Conservation (phyloP, 1,140 invertebrate genomes). For the Drosophila orena region DNA sequence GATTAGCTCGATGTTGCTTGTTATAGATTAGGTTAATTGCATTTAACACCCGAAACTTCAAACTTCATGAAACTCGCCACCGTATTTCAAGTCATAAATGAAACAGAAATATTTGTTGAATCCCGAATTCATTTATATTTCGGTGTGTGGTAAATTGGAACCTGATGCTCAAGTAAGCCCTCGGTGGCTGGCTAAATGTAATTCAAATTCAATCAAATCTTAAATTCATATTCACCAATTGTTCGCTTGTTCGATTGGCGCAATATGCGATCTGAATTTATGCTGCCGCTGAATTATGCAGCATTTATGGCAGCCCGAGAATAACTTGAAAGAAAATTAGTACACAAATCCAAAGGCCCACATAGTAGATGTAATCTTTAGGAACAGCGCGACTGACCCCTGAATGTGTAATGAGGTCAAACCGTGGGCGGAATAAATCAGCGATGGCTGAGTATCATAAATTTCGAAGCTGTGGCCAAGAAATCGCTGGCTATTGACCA, state of each 20-base stretch:
- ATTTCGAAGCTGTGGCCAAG: conserved; percentile 41
- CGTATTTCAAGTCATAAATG: neutral
- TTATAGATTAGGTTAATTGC: no score
- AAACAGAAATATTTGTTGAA: neutral
- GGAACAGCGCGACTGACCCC: conserved; percentile 28
- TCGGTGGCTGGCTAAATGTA: conserved; percentile 5
- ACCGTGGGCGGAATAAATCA: conserved; percentile 59
- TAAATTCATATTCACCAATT: conserved; percentile 50
- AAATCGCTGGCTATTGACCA: conserved; percentile 14
- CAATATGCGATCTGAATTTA: conserved; percentile 41
- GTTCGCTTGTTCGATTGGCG: conserved; percentile 22
- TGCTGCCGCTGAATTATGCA: conserved; percentile 38
- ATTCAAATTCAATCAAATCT: conserved; percentile 51
- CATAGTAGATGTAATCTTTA: conserved; percentile 22
- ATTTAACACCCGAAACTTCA: no score
- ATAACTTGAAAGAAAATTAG: conserved; percentile 32
- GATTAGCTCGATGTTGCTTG: no score
- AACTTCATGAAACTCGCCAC: no score
- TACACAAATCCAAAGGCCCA: neutral
- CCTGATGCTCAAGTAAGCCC: conserved; percentile 5
- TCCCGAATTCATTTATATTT: conserved; percentile 14
- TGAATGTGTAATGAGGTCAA: conserved; percentile 48
- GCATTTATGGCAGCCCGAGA: conserved; percentile 11
- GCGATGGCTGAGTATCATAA: conserved; percentile 40
- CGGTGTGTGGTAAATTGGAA: neutral